A percentile compares a stretch with the other conserved stretches of the same genome.
phyloP scores from a whole-genome alignment of 2,888 invertebrate species.

The Acanthosoma haemorrhoidale region DNA sequence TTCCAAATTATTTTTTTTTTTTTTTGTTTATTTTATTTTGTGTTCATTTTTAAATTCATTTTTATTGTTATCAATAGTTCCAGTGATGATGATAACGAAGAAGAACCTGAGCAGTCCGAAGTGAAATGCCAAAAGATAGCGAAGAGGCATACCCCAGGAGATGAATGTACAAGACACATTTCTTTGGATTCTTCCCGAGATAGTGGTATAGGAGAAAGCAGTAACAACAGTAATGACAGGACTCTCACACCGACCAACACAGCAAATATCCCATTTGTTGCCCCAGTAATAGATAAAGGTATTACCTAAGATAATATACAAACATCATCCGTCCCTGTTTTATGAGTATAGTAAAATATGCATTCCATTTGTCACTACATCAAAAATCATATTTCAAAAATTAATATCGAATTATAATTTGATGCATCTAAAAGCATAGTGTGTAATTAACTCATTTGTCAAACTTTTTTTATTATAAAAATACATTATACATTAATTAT shows the following conservation, averaged over 20 bases:
- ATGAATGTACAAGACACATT: slow-evolving; percentile 49
- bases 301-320: not conserved
- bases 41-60: not conserved
- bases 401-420: too few relatives aligned
- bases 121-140: slow-evolving; percentile 39
- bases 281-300: slow-evolving; percentile 13
- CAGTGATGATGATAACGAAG: slow-evolving; percentile 34
- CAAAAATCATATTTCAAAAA: too few relatives aligned
- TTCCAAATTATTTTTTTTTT: not conserved
- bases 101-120: not conserved
- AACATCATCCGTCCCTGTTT: too few relatives aligned
- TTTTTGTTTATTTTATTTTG: not conserved
- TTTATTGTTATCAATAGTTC: slow-evolving; percentile 19
- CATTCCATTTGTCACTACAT: not conserved
- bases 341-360: not conserved
- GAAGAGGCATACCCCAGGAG: slow-evolving; percentile 32
- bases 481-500: too few relatives aligned
- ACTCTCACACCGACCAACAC: slow-evolving; percentile 26
- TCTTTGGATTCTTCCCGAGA: slow-evolving; percentile 61
- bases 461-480: too few relatives aligned
- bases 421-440: too few relatives aligned
- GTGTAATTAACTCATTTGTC: too few relatives aligned
- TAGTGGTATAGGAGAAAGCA: slow-evolving; percentile 56
- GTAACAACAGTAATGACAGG: slow-evolving; percentile 43
- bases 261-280: not conserved